Evolutionary conservation across 2,797 vertebrate species (phyloP).

Genomic region (Aotus griseimembra): DNA sequence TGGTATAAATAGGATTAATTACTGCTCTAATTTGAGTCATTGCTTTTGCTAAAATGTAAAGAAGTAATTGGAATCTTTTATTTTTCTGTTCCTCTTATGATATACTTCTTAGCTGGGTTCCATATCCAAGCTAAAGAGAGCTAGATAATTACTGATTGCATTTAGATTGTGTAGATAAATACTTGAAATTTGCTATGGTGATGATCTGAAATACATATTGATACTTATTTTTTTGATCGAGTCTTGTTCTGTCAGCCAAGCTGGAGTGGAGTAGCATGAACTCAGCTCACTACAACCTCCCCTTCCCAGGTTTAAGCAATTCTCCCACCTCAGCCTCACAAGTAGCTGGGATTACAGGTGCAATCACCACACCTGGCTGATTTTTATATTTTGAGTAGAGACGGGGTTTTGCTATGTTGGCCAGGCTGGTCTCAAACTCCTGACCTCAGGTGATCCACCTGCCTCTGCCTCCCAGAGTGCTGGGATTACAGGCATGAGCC

Average conservation of each 20-base stretch:
- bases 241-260: neutral
- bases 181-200: neutral
- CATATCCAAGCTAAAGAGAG: neutral
- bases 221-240: neutral
- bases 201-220: slow-evolving; percentile 27
- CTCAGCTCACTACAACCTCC: too few relatives aligned
- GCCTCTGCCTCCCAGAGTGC: too few relatives aligned
- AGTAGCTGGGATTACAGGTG: neutral
- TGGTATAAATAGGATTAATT: neutral
- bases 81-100: neutral
- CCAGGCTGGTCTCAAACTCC: too few relatives aligned
- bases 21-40: neutral
- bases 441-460: too few relatives aligned
- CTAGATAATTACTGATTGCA: neutral
- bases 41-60: slow-evolving; percentile 13
- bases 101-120: neutral
- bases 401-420: too few relatives aligned
- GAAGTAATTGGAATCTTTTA: slow-evolving; percentile 15
- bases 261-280: too few relatives aligned
- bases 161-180: neutral
- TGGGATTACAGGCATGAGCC: too few relatives aligned
- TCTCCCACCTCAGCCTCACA: neutral
- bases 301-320: neutral
- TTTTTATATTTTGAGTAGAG: too few relatives aligned
- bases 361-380: too few relatives aligned